phyloP scores from a whole-genome alignment of 2,113 vertebrate species.

The Entomyzon cyanotis region DNA sequence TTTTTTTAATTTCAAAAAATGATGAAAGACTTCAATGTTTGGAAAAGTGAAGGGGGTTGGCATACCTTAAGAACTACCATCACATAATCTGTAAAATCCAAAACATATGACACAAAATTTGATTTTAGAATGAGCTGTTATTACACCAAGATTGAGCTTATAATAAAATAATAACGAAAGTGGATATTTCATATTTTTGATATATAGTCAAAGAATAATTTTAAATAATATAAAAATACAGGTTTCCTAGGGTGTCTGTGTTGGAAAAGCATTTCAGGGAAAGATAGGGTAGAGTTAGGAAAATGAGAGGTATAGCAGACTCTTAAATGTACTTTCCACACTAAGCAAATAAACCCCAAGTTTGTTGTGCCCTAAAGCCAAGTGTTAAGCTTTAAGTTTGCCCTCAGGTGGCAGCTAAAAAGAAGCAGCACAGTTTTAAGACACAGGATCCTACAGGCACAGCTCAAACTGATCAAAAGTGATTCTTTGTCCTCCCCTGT shows the following conservation, averaged over 20 bases:
- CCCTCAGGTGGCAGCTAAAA: background rate
- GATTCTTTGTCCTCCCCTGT: background rate
- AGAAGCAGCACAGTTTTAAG: background rate
- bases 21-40: background rate
- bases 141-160: background rate
- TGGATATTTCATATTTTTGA: background rate
- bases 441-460: background rate
- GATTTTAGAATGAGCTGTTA: background rate
- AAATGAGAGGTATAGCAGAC: background rate
- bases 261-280: background rate
- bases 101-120: background rate
- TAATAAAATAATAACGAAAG: background rate
- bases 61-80: background rate
- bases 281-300: background rate
- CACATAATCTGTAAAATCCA: background rate
- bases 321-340: background rate
- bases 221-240: background rate
- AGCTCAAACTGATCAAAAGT: background rate
- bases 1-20: background rate
- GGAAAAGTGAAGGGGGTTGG: background rate
- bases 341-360: background rate
- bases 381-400: background rate
- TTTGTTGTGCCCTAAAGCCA: background rate
- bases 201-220: background rate
- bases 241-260: background rate